Evolutionary conservation across 2,888 invertebrate genomes (phyloP).

Genomic region (Yponomeuta cagnagella): DNA sequence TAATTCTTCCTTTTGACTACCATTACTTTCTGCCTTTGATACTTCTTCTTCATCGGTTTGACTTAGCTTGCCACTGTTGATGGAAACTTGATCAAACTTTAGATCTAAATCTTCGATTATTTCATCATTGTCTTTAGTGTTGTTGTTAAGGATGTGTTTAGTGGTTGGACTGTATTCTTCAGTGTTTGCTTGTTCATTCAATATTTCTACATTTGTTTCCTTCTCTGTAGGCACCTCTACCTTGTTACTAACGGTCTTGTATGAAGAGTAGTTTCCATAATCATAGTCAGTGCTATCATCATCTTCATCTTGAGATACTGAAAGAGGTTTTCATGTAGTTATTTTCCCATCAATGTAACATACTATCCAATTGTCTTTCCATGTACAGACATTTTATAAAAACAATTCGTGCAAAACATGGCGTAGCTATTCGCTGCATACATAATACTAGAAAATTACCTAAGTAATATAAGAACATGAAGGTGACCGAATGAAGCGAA

Average conservation of each 20-base stretch:
- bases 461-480: no score
- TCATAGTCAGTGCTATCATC: conserved; percentile 53
- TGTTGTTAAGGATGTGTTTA: conserved; percentile 6
- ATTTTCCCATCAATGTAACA: neutral
- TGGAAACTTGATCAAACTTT: conserved; percentile 38
- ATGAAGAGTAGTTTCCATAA: conserved; percentile 51
- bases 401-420: no score
- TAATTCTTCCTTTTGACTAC: neutral
- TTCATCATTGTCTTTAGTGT: conserved; percentile 29
- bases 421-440: no score
- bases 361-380: no score
- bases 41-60: conserved; percentile 13
- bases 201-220: conserved; percentile 6
- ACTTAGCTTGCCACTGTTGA: conserved; percentile 29
- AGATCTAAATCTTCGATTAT: conserved; percentile 55
- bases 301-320: conserved; percentile 62
- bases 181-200: neutral
- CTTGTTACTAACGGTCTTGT: conserved; percentile 22
- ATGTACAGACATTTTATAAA: no score
- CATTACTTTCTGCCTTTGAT: conserved; percentile 14
- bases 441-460: no score
- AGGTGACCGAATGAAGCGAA: no score
- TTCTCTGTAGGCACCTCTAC: neutral
- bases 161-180: conserved; percentile 10
- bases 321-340: conserved; percentile 24